A percentile compares a stretch with the other conserved stretches of the same genome.
Conservation (phyloP, 2,797 vertebrate genomes). For the Esox lucius region DNA sequence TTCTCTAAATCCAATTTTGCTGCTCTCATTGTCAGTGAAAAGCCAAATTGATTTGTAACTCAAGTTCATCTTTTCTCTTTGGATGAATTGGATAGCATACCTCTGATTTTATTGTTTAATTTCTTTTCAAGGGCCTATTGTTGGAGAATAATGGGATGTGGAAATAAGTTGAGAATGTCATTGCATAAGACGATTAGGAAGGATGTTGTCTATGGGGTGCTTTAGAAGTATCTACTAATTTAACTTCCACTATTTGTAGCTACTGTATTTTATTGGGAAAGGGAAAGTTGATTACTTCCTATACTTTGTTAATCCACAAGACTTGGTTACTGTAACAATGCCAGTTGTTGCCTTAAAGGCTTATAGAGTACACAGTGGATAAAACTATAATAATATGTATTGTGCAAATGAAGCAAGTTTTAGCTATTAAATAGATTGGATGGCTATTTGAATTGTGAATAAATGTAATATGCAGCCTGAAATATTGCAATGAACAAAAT, state of each 20-base stretch:
- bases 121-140: slow-evolving; percentile 39
- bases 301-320: background rate
- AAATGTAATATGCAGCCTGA: too few relatives aligned
- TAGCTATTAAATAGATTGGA: too few relatives aligned
- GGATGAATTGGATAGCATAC: slow-evolving; percentile 46
- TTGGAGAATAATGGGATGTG: slow-evolving; percentile 34
- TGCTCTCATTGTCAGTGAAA: slow-evolving; percentile 49
- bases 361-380: too few relatives aligned
- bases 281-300: background rate
- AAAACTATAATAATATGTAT: too few relatives aligned
- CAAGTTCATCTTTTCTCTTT: slow-evolving; percentile 37
- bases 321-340: too few relatives aligned
- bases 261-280: background rate
- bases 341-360: too few relatives aligned
- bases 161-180: slow-evolving; percentile 29
- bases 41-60: slow-evolving; percentile 53
- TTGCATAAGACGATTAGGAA: background rate
- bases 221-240: slow-evolving; percentile 26
- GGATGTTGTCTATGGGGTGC: background rate
- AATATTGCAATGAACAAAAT: too few relatives aligned
- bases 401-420: too few relatives aligned
- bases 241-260: slow-evolving; percentile 1
- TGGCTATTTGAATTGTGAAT: too few relatives aligned
- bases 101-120: slow-evolving; percentile 51
- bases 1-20: slow-evolving; percentile 61